Evolutionary conservation across 2,888 invertebrate genomes (phyloP).

Genomic region (Noctua janthe): DNA sequence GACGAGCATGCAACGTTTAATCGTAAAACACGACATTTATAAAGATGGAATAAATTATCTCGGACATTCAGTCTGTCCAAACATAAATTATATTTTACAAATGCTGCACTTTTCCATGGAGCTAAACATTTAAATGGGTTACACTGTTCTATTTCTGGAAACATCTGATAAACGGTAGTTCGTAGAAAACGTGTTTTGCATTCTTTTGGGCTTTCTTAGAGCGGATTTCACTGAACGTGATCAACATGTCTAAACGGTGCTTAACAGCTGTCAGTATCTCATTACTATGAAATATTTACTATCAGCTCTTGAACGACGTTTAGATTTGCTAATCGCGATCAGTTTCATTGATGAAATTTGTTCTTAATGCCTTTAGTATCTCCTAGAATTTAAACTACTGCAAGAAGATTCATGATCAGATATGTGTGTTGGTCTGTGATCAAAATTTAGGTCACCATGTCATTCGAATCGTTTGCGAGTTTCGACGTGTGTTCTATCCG

Average conservation of each 20-base stretch:
- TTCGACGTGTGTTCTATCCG: not conserved
- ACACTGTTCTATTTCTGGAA: slow-evolving; percentile 57
- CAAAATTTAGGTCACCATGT: slow-evolving; percentile 13
- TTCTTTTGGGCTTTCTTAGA: slow-evolving; percentile 9
- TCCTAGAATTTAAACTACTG: not conserved
- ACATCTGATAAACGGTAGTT: slow-evolving; percentile 26
- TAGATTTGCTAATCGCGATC: not conserved
- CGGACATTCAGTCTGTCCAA: slow-evolving; percentile 30
- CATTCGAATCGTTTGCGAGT: not conserved
- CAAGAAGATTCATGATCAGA: too few relatives aligned
- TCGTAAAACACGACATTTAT: slow-evolving; percentile 37
- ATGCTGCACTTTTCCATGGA: slow-evolving; percentile 58
- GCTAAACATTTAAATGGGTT: slow-evolving; percentile 56
- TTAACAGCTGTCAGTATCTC: not conserved
- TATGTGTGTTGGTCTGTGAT: not conserved
- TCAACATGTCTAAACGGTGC: not conserved
- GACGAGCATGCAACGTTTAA: slow-evolving; percentile 1
- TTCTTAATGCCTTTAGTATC: not conserved
- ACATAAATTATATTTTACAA: slow-evolving; percentile 62
- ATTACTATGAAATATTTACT: not conserved
- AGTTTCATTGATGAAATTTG: not conserved
- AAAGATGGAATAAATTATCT: slow-evolving; percentile 28
- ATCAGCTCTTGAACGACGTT: not conserved
- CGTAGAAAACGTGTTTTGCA: slow-evolving; percentile 10
- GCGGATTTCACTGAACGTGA: not conserved